Percentiles rank a stretch among this genome's conserved stretches.
Conservation (phyloP, 2,888 invertebrate species). For the Blastobasis lacticolella region DNA sequence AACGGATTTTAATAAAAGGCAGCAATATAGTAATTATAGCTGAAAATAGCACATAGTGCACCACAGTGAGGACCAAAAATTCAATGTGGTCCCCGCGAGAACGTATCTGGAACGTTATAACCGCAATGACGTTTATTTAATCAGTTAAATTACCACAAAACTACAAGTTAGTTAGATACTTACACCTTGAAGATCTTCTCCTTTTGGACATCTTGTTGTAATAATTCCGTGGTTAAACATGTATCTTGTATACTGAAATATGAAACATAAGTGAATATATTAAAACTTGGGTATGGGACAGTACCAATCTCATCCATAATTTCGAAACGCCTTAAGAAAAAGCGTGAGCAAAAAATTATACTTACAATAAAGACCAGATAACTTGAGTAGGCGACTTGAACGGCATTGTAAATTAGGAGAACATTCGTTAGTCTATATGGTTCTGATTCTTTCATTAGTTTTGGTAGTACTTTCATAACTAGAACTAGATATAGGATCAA, state of each 20-base stretch:
- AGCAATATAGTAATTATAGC: too few relatives aligned
- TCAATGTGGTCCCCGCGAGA: too few relatives aligned
- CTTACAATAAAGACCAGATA: conserved; percentile 76
- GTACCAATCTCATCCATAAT: not conserved
- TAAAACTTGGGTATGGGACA: not conserved
- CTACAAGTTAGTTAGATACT: conserved; percentile 8
- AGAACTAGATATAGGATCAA: conserved; percentile 79
- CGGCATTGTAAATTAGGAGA: conserved; percentile 79
- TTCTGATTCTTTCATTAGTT: conserved; percentile 77
- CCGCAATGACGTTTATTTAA: too few relatives aligned
- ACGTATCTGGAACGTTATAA: too few relatives aligned
- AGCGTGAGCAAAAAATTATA: conserved; percentile 17
- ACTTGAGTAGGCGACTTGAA: conserved; percentile 78
- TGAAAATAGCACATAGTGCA: too few relatives aligned
- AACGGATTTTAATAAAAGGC: too few relatives aligned
- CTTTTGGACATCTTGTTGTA: conserved; percentile 48
- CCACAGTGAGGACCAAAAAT: too few relatives aligned
- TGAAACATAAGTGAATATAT: conserved; percentile 1
- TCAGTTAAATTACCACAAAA: too few relatives aligned
- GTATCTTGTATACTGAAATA: conserved; percentile 59
- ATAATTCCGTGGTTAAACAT: conserved; percentile 46
- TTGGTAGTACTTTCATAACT: conserved; percentile 79
- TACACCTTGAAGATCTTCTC: conserved; percentile 40
- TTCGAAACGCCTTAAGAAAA: conserved; percentile 4
- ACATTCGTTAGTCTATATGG: conserved; percentile 77